phyloP scores from a whole-genome alignment of 2,888 invertebrate genomes.

The Malthinus seriepunctatus region DNA sequence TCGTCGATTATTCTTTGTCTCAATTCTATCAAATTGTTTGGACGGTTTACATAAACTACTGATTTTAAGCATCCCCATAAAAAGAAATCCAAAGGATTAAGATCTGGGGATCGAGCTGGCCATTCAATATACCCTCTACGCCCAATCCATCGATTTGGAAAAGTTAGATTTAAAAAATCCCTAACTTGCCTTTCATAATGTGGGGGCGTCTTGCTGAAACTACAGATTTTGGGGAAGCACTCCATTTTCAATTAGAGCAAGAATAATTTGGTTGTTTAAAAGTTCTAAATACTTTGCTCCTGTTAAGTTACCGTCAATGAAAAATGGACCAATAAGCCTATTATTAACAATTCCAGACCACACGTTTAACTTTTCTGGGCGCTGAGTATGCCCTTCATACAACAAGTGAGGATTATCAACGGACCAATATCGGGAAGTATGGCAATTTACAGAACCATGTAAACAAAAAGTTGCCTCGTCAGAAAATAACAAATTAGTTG shows the following conservation, averaged over 20 bases:
- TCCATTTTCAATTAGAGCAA: background rate
- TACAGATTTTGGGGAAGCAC: background rate
- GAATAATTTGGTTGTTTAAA: background rate
- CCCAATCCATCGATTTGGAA: background rate
- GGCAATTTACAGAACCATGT: no score
- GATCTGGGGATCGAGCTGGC: no score
- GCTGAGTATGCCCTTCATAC: no score
- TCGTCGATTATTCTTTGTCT: slow-evolving; percentile 4
- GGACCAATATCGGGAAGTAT: no score
- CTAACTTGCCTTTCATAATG: background rate
- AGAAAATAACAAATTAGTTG: no score
- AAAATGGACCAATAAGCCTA: background rate
- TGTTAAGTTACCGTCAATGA: no score
- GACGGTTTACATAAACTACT: background rate
- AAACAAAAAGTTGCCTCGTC: no score
- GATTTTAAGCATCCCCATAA: no score
- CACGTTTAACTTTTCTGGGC: no score
- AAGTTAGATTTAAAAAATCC: background rate
- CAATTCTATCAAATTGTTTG: background rate
- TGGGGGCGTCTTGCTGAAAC: background rate
- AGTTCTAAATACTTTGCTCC: background rate
- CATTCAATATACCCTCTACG: no score
- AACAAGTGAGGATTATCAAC: no score
- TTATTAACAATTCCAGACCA: background rate
- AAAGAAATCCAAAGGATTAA: no score